phyloP scores from a whole-genome alignment of 2,113 vertebrate species.

The Psophia crepitans region DNA sequence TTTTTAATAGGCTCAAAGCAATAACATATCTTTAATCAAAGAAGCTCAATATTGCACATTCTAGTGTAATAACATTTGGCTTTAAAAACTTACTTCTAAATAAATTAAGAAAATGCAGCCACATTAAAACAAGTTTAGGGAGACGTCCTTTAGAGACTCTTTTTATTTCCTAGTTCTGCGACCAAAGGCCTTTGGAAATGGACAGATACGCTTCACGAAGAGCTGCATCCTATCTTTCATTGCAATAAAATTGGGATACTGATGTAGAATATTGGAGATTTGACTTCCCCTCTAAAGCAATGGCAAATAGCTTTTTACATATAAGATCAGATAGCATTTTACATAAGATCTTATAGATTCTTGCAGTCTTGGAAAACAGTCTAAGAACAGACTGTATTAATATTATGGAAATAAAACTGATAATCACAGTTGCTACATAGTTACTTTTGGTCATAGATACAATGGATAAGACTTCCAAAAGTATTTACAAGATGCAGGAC shows the following conservation, averaged over 20 bases:
- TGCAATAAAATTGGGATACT: neutral
- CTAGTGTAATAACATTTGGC: slow-evolving; percentile 4
- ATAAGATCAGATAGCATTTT: neutral
- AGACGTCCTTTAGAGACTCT: neutral
- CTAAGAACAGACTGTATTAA: neutral
- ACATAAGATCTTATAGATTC: neutral
- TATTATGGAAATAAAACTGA: neutral
- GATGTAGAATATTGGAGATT: neutral
- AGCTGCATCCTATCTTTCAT: neutral
- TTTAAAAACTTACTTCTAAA: slow-evolving; percentile 31
- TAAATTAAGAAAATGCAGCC: slow-evolving; percentile 12
- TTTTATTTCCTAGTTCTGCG: neutral
- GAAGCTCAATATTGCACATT: neutral
- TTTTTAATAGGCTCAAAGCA: slow-evolving; percentile 40
- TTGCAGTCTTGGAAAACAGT: neutral
- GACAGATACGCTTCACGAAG: neutral
- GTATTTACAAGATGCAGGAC: neutral
- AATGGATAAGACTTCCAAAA: neutral
- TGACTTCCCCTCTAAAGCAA: neutral
- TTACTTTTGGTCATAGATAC: neutral
- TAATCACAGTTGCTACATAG: neutral
- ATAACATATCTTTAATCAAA: slow-evolving; percentile 29
- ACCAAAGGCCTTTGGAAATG: neutral
- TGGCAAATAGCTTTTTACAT: neutral
- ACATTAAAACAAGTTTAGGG: neutral